These are phyloP conservation scores for Epinephelus awoara DNA, from an alignment of 2,797 vertebrate species.

Conservation along the genomic window DNA sequence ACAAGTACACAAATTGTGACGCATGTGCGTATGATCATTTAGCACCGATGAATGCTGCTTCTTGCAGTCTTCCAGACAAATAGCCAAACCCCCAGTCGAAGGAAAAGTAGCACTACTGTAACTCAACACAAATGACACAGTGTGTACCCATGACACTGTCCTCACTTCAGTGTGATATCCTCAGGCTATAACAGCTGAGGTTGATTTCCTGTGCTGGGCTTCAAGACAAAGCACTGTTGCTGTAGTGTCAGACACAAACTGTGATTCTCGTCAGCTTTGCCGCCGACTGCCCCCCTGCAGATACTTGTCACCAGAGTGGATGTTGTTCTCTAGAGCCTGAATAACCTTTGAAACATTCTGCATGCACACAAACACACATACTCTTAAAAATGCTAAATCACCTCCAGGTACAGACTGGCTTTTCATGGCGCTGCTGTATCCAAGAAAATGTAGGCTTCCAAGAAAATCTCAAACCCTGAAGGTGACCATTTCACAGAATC, in stretches of 20 bases:
- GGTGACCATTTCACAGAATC: background rate
- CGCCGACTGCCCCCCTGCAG: slow-evolving; percentile 29
- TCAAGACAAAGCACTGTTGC: slow-evolving; percentile 60
- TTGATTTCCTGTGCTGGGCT: slow-evolving; percentile 60
- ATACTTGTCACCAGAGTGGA: slow-evolving; percentile 40
- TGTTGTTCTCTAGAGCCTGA: slow-evolving; percentile 19
- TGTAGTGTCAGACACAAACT: slow-evolving; percentile 57
- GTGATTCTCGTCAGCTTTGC: slow-evolving; percentile 46
- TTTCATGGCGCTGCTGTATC: background rate
- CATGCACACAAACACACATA: background rate
- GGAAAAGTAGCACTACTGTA: background rate
- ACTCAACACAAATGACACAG: slow-evolving; percentile 17
- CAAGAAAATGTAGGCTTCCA: background rate
- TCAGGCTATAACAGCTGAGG: slow-evolving; percentile 39
- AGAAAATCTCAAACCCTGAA: background rate
- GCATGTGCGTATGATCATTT: background rate
- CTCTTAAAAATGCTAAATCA: slow-evolving; percentile 18
- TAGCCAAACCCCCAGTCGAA: background rate
- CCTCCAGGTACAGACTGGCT: background rate
- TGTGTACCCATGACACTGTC: slow-evolving; percentile 36
- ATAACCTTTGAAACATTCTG: slow-evolving; percentile 34
- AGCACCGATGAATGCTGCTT: background rate
- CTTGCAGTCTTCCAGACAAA: background rate
- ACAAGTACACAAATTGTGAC: background rate
- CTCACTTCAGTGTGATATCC: slow-evolving; percentile 60